Evolutionary conservation across 2,113 vertebrate genomes (phyloP).

Genomic region (Gnathonemus echidnorhynchus): DNA sequence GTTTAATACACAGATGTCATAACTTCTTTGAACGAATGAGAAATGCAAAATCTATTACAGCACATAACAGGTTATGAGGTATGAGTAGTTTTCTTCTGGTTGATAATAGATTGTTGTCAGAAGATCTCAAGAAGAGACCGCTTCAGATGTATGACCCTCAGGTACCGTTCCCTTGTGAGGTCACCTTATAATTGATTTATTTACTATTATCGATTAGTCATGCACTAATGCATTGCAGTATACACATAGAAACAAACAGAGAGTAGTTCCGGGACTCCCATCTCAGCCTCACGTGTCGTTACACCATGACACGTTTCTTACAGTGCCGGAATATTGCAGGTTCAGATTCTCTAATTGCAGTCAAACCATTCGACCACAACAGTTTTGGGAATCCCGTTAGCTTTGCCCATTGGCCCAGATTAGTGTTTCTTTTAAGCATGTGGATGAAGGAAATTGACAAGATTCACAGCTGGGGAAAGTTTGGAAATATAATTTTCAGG

Average conservation of each 20-base stretch:
- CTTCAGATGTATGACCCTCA: neutral
- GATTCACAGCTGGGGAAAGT: neutral
- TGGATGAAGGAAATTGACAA: neutral
- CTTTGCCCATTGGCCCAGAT: neutral
- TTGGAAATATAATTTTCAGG: constrained; percentile 1
- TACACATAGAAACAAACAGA: neutral
- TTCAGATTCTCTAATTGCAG: neutral
- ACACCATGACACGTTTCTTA: neutral
- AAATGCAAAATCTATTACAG: neutral
- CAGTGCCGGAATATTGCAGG: neutral
- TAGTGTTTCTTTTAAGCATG: neutral
- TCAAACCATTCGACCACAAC: neutral
- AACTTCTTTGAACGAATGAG: neutral
- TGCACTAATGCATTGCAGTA: neutral
- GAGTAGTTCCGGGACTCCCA: neutral
- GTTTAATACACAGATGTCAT: neutral
- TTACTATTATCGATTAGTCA: neutral
- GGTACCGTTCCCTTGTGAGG: neutral
- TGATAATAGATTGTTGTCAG: neutral
- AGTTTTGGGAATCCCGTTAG: neutral
- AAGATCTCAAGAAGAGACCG: neutral
- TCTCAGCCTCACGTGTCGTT: neutral
- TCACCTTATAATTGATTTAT: neutral
- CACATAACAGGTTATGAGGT: neutral
- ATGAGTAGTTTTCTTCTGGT: neutral